Evolutionary conservation across 2,888 invertebrate species (phyloP).

Genomic region (Atethmia centrago): DNA sequence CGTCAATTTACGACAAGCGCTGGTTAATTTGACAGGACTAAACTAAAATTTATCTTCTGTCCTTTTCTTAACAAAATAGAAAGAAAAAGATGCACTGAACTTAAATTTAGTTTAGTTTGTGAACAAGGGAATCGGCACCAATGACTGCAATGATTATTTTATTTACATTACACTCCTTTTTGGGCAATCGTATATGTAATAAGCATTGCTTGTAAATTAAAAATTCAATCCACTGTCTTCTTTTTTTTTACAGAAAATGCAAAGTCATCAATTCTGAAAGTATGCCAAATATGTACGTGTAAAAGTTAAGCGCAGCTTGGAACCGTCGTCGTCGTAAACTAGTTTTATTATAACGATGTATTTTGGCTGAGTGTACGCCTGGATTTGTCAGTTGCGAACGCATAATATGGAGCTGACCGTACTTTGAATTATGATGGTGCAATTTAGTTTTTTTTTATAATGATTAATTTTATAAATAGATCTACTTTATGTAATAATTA

Average conservation of each 20-base stretch:
- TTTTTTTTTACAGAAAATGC: not conserved
- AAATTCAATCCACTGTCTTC: not conserved
- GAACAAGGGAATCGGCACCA: too few species aligned
- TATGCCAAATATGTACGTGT: slow-evolving; percentile 39
- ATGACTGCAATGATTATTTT: too few species aligned
- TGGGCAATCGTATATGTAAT: too few species aligned
- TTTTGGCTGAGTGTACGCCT: slow-evolving; percentile 63
- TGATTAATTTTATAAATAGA: too few species aligned
- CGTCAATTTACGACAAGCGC: too few species aligned
- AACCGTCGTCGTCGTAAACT: slow-evolving; percentile 70
- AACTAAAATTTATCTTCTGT: too few species aligned
- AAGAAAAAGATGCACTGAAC: too few species aligned
- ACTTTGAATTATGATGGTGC: not conserved
- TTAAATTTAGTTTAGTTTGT: too few species aligned
- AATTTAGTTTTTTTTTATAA: not conserved
- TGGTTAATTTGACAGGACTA: too few species aligned
- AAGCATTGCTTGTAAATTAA: not conserved
- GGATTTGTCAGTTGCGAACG: slow-evolving; percentile 51
- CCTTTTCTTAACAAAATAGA: too few species aligned
- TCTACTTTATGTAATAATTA: too few species aligned
- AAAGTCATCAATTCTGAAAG: not conserved
- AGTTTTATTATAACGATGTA: slow-evolving; percentile 75
- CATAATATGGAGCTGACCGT: slow-evolving; percentile 58
- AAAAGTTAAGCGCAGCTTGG: slow-evolving; percentile 59
- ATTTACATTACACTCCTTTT: too few species aligned